Evolutionary conservation across 92 coral and sea anemone species (phyloP).

Genomic region (Palythoa heliodiscus): DNA sequence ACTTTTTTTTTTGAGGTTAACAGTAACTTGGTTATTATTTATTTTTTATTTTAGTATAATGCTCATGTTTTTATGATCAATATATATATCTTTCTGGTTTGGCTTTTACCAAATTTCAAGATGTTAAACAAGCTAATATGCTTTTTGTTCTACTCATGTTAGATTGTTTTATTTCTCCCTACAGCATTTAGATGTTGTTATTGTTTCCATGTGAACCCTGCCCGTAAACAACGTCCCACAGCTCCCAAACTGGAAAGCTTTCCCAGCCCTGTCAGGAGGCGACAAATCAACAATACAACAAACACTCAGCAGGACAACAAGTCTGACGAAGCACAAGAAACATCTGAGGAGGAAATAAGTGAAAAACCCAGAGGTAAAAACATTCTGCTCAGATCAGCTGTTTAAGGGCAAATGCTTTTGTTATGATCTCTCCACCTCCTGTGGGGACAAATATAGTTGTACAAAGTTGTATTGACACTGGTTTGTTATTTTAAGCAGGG

Average conservation of each 20-base stretch:
- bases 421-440: no score
- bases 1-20: no score
- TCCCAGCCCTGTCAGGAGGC: conserved; percentile 25
- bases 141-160: no score
- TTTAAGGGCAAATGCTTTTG: neutral
- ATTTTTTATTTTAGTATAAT: no score
- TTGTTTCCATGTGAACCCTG: conserved; percentile 88
- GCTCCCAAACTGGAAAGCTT: conserved; percentile 90
- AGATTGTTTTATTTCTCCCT: neutral
- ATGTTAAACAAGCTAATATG: no score
- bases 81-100: no score
- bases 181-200: conserved; percentile 96
- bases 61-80: no score
- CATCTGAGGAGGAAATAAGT: neutral
- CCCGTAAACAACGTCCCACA: conserved; percentile 86
- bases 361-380: conserved; percentile 18
- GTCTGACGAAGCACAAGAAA: neutral
- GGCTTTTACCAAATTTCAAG: no score
- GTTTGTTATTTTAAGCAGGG: no score
- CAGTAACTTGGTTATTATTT: no score
- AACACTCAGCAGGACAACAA: neutral
- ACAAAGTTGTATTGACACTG: no score
- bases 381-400: neutral
- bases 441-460: no score
- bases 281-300: neutral